Evolutionary conservation across 35 echinoderm and acorn worm species (phyloP).

Genomic region (Apostichopus japonicus): DNA sequence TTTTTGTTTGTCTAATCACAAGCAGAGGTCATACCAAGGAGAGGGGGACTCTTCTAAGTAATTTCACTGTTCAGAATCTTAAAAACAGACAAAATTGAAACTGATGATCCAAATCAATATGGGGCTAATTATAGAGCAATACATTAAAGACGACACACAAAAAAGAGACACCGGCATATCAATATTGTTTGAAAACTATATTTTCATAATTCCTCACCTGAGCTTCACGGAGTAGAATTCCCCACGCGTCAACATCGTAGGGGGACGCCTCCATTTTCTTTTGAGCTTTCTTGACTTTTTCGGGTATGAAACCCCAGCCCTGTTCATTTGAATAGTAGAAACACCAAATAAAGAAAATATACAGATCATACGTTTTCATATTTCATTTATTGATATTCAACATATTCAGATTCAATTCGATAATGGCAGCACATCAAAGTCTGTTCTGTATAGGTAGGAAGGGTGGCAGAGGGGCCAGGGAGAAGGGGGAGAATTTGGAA

Average conservation of each 20-base stretch:
- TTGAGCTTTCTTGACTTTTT: constrained; percentile 99
- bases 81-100: too few species aligned
- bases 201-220: constrained; percentile 79
- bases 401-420: background rate
- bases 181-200: background rate
- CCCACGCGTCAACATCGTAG: constrained; percentile 92
- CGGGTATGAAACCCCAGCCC: constrained; percentile 97
- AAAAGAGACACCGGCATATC: background rate
- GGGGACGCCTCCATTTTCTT: constrained; percentile 84
- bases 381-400: constrained; percentile 30
- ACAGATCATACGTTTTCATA: constrained; percentile 19
- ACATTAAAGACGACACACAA: background rate
- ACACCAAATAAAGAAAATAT: constrained; percentile 59
- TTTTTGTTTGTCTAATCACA: too few species aligned
- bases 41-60: too few species aligned
- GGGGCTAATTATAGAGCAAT: too few species aligned
- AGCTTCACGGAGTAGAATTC: constrained; percentile 92
- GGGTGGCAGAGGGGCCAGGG: too few species aligned
- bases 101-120: too few species aligned
- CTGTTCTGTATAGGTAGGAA: too few species aligned
- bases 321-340: constrained; percentile 53
- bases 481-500: too few species aligned
- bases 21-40: too few species aligned
- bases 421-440: too few species aligned
- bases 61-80: too few species aligned